Evolutionary conservation across 2,888 invertebrate species (phyloP).

Genomic region (Ctenicera cuprea): DNA sequence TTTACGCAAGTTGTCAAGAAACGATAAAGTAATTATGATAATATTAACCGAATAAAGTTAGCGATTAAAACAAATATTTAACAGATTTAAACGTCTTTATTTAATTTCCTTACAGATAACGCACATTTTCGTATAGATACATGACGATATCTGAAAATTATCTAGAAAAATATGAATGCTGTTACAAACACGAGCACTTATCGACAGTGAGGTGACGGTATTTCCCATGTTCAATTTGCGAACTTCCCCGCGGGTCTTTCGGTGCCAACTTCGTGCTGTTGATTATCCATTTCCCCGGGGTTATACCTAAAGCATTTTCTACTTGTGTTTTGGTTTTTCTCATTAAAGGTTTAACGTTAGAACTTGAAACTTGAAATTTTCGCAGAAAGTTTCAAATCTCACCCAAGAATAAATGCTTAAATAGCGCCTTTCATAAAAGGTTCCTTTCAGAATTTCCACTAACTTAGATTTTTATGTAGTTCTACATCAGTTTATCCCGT

Average conservation of each 20-base stretch:
- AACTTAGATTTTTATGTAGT: constrained; percentile 5
- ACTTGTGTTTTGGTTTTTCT: constrained; percentile 47
- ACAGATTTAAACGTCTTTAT: no score
- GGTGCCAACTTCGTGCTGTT: constrained; percentile 58
- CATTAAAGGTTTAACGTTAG: constrained; percentile 40
- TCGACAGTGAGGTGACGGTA: constrained; percentile 51
- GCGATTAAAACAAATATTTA: no score
- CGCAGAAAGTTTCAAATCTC: constrained; percentile 3
- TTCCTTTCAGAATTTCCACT: neutral
- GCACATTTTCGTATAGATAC: no score
- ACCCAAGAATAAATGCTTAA: neutral
- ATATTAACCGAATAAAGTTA: no score
- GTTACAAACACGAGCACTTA: constrained; percentile 36
- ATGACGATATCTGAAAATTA: neutral
- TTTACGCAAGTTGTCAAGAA: no score
- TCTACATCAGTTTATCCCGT: constrained; percentile 18
- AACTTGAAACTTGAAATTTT: constrained; percentile 21
- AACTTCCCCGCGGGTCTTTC: constrained; percentile 58
- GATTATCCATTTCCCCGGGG: constrained; percentile 59
- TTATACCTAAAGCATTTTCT: constrained; percentile 51
- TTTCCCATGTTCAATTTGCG: constrained; percentile 62
- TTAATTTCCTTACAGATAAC: no score
- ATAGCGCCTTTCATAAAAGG: neutral
- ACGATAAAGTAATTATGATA: no score
- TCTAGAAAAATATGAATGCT: constrained; percentile 1